Evolutionary conservation across 2,113 vertebrate genomes (phyloP), one percentile per base, ranked within the genome.

Genomic region (Piaya cayana): DNA sequence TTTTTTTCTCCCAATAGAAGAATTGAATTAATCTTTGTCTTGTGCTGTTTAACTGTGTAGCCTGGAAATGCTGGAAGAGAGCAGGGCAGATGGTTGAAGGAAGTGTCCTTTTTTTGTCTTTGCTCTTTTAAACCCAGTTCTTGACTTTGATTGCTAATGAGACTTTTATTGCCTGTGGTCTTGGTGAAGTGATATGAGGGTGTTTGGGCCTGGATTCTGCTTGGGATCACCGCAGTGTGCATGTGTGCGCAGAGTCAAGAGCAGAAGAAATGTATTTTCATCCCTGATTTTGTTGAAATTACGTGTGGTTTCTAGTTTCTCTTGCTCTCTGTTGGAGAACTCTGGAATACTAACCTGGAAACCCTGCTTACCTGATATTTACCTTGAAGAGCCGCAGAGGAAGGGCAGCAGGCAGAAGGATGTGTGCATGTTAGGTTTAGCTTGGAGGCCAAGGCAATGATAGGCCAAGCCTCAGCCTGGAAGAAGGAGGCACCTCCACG

Each of bases 401-500:
- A 53, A 65, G 68, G 36, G 29, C 18, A 21, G 30, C 49, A 45
- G 43, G 29, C 36, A 32, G 45, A 39, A 71, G 29, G 42, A 27
- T 50, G 11, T 60, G 22, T 6, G 3, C 2, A 0, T 47, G 22
- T 68, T 78, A 37, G 27, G 5, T 27, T 58, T 71, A 30, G 10
- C n/a, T 60, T 53, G 3, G 25, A 60, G 39, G 68, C 19, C 16
- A 53, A 47, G 34, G 32, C 21, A 80, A 1, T 14, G 34, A 34
- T 68, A 43, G 39, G 30, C 65, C 8, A 32, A 32, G 13, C 22
- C 22, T 81, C 19, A 45, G 30, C 45, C 36, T 71, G 17, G 19
- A 65, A 72, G 37, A 17, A 55, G 62, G 36, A 3, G 8, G 8
- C 22, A 37, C 10, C 13, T 69, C 8, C 0, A 0, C 15, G 5